Evolutionary conservation across 1,140 invertebrate genomes (phyloP).

Genomic region (honey bee (Apis mellifera)): Amel_HAv3.1 CM009942.2:2498001-2498500

Average conservation of each 20-base stretch:
- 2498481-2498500: conserved; percentile 82
- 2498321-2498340: not conserved
- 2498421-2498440: conserved; percentile 15
- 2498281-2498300: not conserved
- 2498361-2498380: not conserved
- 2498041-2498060: not conserved
- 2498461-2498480: conserved; percentile 47
- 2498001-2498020: not conserved
- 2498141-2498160: conserved; percentile 56
- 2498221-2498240: not conserved
- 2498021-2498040: conserved; percentile 37
- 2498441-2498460: conserved; percentile 58
- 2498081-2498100: conserved; percentile 45
- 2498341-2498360: too few species aligned
- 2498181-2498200: conserved; percentile 66
- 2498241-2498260: not conserved
- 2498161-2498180: conserved; percentile 65
- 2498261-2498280: not conserved
- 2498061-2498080: conserved; percentile 34
- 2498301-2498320: not conserved
- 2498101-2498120: conserved; percentile 34
- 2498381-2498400: conserved; percentile 13
- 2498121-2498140: not conserved
- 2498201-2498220: conserved; percentile 2
- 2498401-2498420: conserved; percentile 8